Evolutionary conservation across 2,888 invertebrate species (phyloP).

Genomic region (Odontomyia ornata): DNA sequence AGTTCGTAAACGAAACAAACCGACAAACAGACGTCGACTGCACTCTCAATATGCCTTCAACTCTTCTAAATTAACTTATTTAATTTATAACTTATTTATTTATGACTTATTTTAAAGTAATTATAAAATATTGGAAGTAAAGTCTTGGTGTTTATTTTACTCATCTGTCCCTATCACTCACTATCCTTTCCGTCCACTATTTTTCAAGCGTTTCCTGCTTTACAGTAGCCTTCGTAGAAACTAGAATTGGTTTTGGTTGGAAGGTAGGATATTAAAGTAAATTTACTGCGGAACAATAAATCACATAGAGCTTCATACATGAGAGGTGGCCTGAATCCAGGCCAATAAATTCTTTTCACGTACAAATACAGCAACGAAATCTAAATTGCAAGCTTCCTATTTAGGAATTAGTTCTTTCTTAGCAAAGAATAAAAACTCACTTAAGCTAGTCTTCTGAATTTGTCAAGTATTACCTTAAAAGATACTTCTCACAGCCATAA

Average conservation of each 20-base stretch:
- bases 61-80: conserved; percentile 38
- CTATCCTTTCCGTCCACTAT: conserved; percentile 22
- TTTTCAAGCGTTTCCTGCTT: conserved; percentile 45
- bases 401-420: no score
- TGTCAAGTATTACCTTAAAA: neutral
- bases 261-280: neutral
- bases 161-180: conserved; percentile 8
- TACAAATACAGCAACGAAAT: no score
- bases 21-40: conserved; percentile 18
- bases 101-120: conserved; percentile 34
- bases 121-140: conserved; percentile 33
- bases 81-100: conserved; percentile 42
- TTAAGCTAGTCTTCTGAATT: no score
- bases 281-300: no score
- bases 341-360: no score
- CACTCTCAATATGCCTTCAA: conserved; percentile 5
- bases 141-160: conserved; percentile 39
- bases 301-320: no score
- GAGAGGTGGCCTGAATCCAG: no score
- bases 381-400: no score
- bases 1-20: conserved; percentile 5
- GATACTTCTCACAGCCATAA: neutral
- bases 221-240: conserved; percentile 31
- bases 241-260: neutral
- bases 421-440: no score